Base-by-base conservation (phyloP, 2,113 vertebrate genomes). In the Vicugna pacos region DNA sequence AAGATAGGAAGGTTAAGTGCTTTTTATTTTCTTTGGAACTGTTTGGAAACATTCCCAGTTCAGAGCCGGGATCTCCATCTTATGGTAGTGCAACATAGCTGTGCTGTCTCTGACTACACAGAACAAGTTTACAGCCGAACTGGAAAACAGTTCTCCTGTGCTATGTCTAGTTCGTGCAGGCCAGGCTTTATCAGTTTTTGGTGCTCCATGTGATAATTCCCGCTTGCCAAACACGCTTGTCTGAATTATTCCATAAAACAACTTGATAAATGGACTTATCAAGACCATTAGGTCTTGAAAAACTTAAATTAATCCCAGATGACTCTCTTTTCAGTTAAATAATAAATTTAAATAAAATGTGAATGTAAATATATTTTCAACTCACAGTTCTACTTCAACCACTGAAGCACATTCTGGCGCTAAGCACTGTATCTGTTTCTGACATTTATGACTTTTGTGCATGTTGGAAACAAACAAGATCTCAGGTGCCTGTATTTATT, bases 291-390 rank as follows among this genome's bases (percentile, higher is more conserved):
- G 83, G 93, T 98, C 96, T 96, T 96, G 88, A 98, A 97, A 94
- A 96, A 94, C 96, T 98, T 97, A 98, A 98, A 98, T 98, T 98
- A 97, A 88, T 98, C 97, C 97, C 98, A 97, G 97, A 98, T 98
- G 97, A 98, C 93, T 97, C 96, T 98, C 91, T 97, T 97, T 98
- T 95, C 96, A 97, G 98, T 97, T 98, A 97, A 98, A 98, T 98
- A 97, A 98, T 96, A 98, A 97, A 98, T 98, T 98, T 97, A 98
- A 98, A 92, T 97, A 98, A 97, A 96, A 97, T 97, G 98, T 98
- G 97, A 98, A 98, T 98, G 97, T 98, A 99, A 99, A 98, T 97
- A 97, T 98, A 98, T 98, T 98, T 98, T 97, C 93, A 98, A 97
- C 89, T 94, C 97, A 75, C 93, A 97, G 96, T 96, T 97, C 82